A percentile compares a stretch with the other conserved stretches of the same genome.
Conservation (phyloP, 2,888 invertebrate species). For the Mythimna ferrago region DNA sequence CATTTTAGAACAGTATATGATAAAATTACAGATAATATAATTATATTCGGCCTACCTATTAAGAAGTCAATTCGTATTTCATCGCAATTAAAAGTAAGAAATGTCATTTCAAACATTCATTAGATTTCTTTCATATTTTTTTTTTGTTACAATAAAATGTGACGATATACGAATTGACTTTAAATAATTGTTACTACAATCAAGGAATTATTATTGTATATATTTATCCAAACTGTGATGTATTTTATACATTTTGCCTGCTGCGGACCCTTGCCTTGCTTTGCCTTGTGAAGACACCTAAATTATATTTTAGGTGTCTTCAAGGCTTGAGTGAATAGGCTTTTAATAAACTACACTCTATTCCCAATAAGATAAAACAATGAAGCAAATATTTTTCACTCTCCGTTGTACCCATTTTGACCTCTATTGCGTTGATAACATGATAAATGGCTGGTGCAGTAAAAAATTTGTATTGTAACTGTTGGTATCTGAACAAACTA, state of each 20-base stretch:
- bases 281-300: too few relatives aligned
- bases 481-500: too few relatives aligned
- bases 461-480: too few relatives aligned
- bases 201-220: constrained; percentile 9
- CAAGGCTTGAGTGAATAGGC: too few relatives aligned
- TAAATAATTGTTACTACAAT: constrained; percentile 11
- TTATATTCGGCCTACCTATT: constrained; percentile 1
- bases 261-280: too few relatives aligned
- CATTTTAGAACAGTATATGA: constrained; percentile 71
- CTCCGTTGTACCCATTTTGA: too few relatives aligned
- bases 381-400: too few relatives aligned
- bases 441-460: too few relatives aligned
- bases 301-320: too few relatives aligned
- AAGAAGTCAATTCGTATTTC: constrained; percentile 11
- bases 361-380: too few relatives aligned
- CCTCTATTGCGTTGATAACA: too few relatives aligned
- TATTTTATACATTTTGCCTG: too few relatives aligned
- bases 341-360: neutral
- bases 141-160: neutral
- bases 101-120: neutral
- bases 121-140: neutral
- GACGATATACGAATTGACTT: constrained; percentile 13
- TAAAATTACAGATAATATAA: constrained; percentile 35
- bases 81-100: neutral
- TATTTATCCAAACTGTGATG: neutral